Conservation (phyloP, 2,797 vertebrate species). For the Trachurus trachurus region DNA sequence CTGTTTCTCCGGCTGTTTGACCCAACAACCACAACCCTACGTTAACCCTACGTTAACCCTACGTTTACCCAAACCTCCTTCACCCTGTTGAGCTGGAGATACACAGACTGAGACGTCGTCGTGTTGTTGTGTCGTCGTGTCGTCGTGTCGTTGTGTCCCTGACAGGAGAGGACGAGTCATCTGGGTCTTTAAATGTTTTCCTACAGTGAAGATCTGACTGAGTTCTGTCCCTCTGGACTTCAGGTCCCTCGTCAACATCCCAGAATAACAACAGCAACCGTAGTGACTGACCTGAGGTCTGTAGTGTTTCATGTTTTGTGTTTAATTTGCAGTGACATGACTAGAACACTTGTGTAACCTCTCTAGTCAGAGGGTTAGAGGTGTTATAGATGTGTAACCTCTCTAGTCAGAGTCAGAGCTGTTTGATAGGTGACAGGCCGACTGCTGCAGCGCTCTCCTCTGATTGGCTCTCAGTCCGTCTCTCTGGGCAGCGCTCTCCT, state of each 20-base stretch:
- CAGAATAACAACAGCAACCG: too few relatives aligned
- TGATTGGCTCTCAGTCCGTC: not conserved
- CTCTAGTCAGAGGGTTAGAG: too few relatives aligned
- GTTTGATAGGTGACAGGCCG: not conserved
- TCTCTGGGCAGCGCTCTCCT: slow-evolving; percentile 1
- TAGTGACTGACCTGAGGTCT: not conserved
- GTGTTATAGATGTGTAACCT: not conserved
- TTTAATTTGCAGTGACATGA: not conserved
- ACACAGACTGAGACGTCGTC: not conserved
- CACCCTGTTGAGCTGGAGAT: not conserved
- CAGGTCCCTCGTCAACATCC: not conserved
- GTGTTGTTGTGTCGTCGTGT: too few relatives aligned
- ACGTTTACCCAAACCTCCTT: not conserved
- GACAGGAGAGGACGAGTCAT: not conserved
- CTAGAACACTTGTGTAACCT: not conserved
- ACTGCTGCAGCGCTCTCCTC: not conserved
- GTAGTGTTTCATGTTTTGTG: not conserved
- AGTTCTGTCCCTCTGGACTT: not conserved
- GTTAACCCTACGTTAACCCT: too few relatives aligned
- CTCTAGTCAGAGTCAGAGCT: too few relatives aligned
- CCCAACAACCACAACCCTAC: too few relatives aligned
- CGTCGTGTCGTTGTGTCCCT: not conserved
- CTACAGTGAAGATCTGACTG: not conserved
- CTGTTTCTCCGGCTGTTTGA: not conserved
- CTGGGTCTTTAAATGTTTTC: not conserved